These are phyloP conservation scores for Creontiades dilutus DNA, from an alignment of 2,888 invertebrate species.

Conservation along the genomic window DNA sequence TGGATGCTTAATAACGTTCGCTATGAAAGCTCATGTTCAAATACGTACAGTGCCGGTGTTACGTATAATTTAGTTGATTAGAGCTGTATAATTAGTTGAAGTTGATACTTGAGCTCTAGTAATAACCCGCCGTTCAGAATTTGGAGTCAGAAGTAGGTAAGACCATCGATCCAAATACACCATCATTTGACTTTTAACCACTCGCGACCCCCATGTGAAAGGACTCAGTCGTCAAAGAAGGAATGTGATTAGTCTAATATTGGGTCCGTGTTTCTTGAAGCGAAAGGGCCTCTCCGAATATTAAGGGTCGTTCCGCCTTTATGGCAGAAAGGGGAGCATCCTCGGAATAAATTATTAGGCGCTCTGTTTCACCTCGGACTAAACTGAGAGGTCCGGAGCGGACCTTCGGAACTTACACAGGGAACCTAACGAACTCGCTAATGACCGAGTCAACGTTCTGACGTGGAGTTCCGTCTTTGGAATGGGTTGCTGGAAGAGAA, in stretches of 20 bases:
- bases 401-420: not conserved
- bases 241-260: conserved; percentile 44
- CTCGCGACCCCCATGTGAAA: not conserved
- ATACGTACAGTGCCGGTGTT: too few relatives aligned
- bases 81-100: too few relatives aligned
- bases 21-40: too few relatives aligned
- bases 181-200: not conserved
- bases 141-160: too few relatives aligned
- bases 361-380: conserved; percentile 6
- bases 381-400: not conserved
- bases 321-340: not conserved
- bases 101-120: too few relatives aligned
- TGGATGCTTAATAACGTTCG: too few relatives aligned
- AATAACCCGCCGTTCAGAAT: too few relatives aligned
- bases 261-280: conserved; percentile 26
- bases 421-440: conserved; percentile 24
- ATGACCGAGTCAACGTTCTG: not conserved
- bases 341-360: conserved; percentile 28
- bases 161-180: too few relatives aligned
- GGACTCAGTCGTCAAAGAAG: not conserved
- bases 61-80: too few relatives aligned
- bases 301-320: conserved; percentile 25
- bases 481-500: too few relatives aligned
- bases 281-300: conserved; percentile 1
- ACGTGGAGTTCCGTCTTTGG: too few relatives aligned